Evolutionary conservation across 2,888 invertebrate species (phyloP).

Genomic region (Lasioglossum villosulum): DNA sequence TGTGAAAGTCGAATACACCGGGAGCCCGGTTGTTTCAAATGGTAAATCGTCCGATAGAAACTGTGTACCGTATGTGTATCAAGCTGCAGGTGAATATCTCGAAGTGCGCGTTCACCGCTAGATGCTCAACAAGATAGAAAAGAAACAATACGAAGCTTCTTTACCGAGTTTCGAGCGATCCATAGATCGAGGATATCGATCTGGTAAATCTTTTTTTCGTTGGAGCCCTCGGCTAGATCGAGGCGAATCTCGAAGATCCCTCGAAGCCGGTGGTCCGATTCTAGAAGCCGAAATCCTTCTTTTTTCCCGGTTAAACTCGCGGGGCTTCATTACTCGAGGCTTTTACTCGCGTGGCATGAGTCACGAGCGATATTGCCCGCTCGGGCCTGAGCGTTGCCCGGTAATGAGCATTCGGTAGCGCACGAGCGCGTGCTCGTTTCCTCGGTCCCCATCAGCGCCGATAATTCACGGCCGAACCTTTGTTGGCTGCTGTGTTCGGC

Average conservation of each 20-base stretch:
- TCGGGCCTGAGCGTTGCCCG: slow-evolving; percentile 38
- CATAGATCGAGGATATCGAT: neutral
- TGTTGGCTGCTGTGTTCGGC: slow-evolving; percentile 17
- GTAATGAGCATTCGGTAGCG: slow-evolving; percentile 71
- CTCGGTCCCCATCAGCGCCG: slow-evolving; percentile 55
- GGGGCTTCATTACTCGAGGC: slow-evolving; percentile 56
- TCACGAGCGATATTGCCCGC: slow-evolving; percentile 65
- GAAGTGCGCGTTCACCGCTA: neutral
- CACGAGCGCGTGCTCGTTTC: slow-evolving; percentile 46
- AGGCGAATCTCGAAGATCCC: neutral
- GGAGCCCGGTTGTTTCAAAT: neutral
- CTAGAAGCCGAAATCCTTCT: slow-evolving; percentile 52
- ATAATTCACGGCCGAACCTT: slow-evolving; percentile 60
- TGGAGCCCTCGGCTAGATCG: neutral
- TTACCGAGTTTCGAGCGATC: neutral
- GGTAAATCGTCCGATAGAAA: neutral
- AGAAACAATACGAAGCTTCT: accelerated
- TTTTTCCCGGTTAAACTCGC: slow-evolving; percentile 29
- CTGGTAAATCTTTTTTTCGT: neutral
- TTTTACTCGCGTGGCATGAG: slow-evolving; percentile 66
- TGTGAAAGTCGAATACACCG: slow-evolving; percentile 27
- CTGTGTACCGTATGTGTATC: neutral
- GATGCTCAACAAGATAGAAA: neutral
- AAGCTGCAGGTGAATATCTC: neutral
- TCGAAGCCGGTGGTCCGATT: slow-evolving; percentile 54